phyloP scores from a whole-genome alignment of 2,113 vertebrate species.

The Ailurus styani region DNA sequence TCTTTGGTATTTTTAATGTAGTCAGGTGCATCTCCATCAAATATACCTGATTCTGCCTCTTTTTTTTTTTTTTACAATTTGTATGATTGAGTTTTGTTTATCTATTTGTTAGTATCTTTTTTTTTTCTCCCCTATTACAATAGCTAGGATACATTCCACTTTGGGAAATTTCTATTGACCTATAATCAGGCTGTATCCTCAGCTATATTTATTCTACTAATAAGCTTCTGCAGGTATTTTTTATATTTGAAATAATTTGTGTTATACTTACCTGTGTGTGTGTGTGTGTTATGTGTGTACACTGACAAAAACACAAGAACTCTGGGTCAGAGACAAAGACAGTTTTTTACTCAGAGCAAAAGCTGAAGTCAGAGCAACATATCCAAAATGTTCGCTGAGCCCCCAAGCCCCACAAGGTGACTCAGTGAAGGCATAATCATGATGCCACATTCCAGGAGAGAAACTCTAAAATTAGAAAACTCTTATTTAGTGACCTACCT shows the following conservation, averaged over 20 bases:
- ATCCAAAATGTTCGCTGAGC: background rate
- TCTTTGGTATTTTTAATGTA: background rate
- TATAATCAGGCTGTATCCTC: background rate
- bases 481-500: background rate
- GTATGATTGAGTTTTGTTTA: background rate
- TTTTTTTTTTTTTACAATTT: background rate
- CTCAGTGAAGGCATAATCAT: background rate
- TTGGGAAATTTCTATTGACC: background rate
- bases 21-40: background rate
- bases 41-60: background rate
- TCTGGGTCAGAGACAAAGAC: background rate
- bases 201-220: background rate
- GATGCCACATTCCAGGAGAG: background rate
- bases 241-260: background rate
- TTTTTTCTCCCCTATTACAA: background rate
- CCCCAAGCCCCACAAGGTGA: background rate
- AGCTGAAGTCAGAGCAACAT: background rate
- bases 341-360: background rate
- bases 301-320: background rate
- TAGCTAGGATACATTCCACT: background rate
- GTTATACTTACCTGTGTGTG: background rate
- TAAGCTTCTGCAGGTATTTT: background rate
- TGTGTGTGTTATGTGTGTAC: background rate
- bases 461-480: background rate
- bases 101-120: background rate